A percentile compares a stretch with the other conserved stretches of the same genome.
Evolutionary conservation across 1,140 invertebrate genomes (phyloP).

Genomic region (Stegodyphus dumicola): DNA sequence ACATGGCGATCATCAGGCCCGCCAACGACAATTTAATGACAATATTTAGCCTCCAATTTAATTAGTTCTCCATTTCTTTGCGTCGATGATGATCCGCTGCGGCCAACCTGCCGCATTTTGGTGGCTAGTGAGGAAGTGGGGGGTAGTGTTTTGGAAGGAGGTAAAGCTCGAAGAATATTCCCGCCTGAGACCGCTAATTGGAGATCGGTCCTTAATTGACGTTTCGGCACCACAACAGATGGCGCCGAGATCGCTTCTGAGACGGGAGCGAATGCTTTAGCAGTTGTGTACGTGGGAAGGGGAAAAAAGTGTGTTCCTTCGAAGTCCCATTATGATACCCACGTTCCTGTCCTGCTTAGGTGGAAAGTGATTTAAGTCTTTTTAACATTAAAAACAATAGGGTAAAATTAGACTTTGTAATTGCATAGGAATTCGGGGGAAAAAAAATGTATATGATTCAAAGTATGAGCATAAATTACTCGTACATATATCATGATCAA

Average conservation of each 20-base stretch:
- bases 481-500: too few relatives aligned
- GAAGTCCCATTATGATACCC: too few relatives aligned
- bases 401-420: too few relatives aligned
- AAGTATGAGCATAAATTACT: too few relatives aligned
- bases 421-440: too few relatives aligned
- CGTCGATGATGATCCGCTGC: not conserved
- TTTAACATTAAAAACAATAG: too few relatives aligned
- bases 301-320: not conserved
- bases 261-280: not conserved
- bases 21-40: slow-evolving; percentile 57
- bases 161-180: not conserved
- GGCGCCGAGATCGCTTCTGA: not conserved
- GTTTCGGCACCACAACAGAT: slow-evolving; percentile 24
- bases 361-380: too few relatives aligned
- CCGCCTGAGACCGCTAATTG: slow-evolving; percentile 34
- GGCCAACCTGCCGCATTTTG: slow-evolving; percentile 19
- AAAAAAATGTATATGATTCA: too few relatives aligned
- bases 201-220: slow-evolving; percentile 28
- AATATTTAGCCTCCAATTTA: slow-evolving; percentile 54
- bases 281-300: not conserved
- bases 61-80: slow-evolving; percentile 47
- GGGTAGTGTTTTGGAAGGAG: not conserved
- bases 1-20: slow-evolving; percentile 27
- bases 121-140: not conserved
- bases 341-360: too few relatives aligned